Conservation (phyloP, 2,888 invertebrate species). For the Lomographa bimaculata region DNA sequence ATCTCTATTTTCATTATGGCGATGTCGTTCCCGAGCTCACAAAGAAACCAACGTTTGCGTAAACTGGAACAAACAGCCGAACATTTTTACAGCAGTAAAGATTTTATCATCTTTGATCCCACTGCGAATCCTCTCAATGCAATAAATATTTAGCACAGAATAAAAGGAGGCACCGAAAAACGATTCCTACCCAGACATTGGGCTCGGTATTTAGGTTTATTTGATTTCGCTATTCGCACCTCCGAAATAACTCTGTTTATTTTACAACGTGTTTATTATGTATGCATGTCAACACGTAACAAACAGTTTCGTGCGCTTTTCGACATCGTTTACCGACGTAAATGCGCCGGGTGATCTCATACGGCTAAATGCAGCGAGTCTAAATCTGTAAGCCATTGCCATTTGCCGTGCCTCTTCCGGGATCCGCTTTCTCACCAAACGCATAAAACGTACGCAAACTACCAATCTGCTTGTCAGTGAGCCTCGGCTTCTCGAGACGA, state of each 20-base stretch:
- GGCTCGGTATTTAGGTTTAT: conserved; percentile 26
- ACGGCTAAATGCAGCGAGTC: conserved; percentile 71
- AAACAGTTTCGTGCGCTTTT: conserved; percentile 31
- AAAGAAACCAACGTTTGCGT: conserved; percentile 9
- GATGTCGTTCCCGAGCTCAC: not conserved
- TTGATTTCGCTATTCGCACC: conserved; percentile 25
- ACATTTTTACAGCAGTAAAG: conserved; percentile 12
- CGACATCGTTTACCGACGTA: conserved; percentile 39
- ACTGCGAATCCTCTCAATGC: conserved; percentile 12
- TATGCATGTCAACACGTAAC: conserved; percentile 32
- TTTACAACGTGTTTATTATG: conserved; percentile 32
- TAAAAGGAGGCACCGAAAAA: conserved; percentile 18
- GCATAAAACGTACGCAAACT: conserved; percentile 72
- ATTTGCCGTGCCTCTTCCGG: conserved; percentile 60
- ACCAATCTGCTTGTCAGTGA: conserved; percentile 71
- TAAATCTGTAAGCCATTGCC: conserved; percentile 69
- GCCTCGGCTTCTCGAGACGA: conserved; percentile 40
- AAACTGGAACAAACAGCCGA: conserved; percentile 16
- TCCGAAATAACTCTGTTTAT: conserved; percentile 30
- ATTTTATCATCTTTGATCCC: conserved; percentile 20
- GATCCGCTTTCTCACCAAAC: conserved; percentile 71
- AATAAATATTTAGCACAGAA: conserved; percentile 21
- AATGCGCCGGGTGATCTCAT: conserved; percentile 71
- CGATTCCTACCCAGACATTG: conserved; percentile 11
- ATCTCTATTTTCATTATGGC: too few species aligned